Conservation (phyloP, 2,797 vertebrate genomes). For the Nannoperca australis region DNA sequence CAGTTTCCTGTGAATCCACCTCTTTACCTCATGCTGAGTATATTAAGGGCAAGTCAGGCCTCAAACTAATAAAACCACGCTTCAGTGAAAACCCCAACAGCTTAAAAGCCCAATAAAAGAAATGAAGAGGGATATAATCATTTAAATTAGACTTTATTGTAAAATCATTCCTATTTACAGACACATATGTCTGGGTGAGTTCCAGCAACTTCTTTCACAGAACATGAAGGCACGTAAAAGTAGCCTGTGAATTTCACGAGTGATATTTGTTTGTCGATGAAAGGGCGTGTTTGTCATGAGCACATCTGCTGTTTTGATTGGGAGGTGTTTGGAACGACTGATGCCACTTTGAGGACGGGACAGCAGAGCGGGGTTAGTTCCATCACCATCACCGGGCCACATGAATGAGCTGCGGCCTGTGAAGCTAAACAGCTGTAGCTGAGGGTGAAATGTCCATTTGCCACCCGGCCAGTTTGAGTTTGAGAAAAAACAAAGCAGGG, state of each 20-base stretch:
- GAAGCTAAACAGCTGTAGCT: slow-evolving; percentile 59
- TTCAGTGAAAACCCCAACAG: slow-evolving; percentile 65
- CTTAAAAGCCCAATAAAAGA: slow-evolving; percentile 72
- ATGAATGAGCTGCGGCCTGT: slow-evolving; percentile 55
- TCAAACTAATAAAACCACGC: slow-evolving; percentile 66
- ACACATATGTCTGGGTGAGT: slow-evolving; percentile 25
- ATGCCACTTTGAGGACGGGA: slow-evolving; percentile 24
- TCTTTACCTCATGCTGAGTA: slow-evolving; percentile 58
- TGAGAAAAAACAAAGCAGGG: slow-evolving; percentile 1
- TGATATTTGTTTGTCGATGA: slow-evolving; percentile 30
- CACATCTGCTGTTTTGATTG: slow-evolving; percentile 68
- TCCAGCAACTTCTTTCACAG: slow-evolving; percentile 24
- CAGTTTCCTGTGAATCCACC: slow-evolving; percentile 37
- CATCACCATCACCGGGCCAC: slow-evolving; percentile 52
- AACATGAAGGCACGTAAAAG: slow-evolving; percentile 10
- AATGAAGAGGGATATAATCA: slow-evolving; percentile 48
- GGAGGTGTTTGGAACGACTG: slow-evolving; percentile 60
- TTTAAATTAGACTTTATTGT: slow-evolving; percentile 61
- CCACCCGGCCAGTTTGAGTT: slow-evolving; percentile 25
- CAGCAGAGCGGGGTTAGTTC: slow-evolving; percentile 44
- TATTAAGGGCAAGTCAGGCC: slow-evolving; percentile 49
- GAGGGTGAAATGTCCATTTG: slow-evolving; percentile 50
- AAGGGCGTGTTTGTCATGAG: slow-evolving; percentile 5
- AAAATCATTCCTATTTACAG: slow-evolving; percentile 57
- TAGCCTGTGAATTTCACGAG: slow-evolving; percentile 18